Evolutionary conservation across 2,888 invertebrate genomes (phyloP).

Genomic region (Cerceris rybyensis): DNA sequence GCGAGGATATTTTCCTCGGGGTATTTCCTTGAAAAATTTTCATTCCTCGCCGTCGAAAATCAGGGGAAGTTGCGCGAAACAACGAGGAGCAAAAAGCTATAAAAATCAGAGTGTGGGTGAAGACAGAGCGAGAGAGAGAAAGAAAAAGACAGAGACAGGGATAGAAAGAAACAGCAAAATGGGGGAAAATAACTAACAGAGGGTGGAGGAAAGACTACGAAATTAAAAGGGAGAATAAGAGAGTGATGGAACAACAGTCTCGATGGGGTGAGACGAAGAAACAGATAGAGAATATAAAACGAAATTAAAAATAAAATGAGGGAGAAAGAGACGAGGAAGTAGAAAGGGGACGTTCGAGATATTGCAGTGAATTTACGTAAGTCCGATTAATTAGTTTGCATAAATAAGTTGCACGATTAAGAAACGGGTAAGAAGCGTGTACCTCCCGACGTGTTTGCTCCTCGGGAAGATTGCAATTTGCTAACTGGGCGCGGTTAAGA

Average conservation of each 20-base stretch:
- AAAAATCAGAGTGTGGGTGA: too few relatives aligned
- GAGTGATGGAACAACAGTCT: not conserved
- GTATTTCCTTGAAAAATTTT: not conserved
- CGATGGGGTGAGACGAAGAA: not conserved
- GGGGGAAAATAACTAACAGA: too few relatives aligned
- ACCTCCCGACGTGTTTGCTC: slow-evolving; percentile 60
- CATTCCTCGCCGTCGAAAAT: not conserved
- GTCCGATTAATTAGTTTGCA: slow-evolving; percentile 61
- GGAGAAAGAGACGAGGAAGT: slow-evolving; percentile 14
- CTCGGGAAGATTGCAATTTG: slow-evolving; percentile 65
- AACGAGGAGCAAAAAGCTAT: too few relatives aligned
- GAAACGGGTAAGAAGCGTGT: slow-evolving; percentile 44
- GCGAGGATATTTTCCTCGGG: not conserved
- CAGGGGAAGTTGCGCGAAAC: too few relatives aligned
- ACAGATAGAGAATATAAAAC: not conserved
- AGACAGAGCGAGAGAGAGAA: too few relatives aligned
- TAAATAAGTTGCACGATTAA: slow-evolving; percentile 66
- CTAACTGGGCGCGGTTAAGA: slow-evolving; percentile 59
- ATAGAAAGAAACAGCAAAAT: too few relatives aligned
- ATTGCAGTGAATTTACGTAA: slow-evolving; percentile 37
- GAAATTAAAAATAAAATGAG: not conserved
- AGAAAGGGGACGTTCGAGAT: not conserved
- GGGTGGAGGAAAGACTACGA: too few relatives aligned
- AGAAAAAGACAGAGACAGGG: too few relatives aligned
- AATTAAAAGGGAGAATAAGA: too few relatives aligned